Percentiles rank a stretch among this genome's conserved stretches.
These are phyloP conservation scores for Eptatretus atami DNA, from an alignment of 2,797 vertebrate species.

Conservation along the genomic window DNA sequence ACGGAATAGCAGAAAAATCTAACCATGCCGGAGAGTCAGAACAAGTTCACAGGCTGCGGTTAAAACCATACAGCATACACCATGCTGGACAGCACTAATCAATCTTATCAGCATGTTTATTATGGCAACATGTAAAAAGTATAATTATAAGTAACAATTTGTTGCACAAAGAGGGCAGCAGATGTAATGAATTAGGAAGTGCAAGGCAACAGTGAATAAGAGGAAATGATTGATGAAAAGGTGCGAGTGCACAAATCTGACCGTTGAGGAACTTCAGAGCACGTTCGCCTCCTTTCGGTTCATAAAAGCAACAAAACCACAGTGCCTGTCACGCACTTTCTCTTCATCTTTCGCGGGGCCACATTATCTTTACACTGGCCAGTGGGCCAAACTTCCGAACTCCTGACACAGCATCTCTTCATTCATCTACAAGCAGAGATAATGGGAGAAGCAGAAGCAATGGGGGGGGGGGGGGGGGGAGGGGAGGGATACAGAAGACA, in stretches of 20 bases:
- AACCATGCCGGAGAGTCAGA: too few species aligned
- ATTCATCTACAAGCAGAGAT: conserved; percentile 38
- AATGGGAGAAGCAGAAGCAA: neutral
- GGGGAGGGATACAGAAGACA: neutral
- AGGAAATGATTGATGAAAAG: too few species aligned
- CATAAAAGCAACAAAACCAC: conserved; percentile 98
- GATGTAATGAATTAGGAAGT: too few species aligned
- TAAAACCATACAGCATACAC: too few species aligned
- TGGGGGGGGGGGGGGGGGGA: neutral
- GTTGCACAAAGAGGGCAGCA: too few species aligned
- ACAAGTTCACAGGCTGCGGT: too few species aligned
- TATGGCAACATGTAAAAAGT: too few species aligned
- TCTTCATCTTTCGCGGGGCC: conserved; percentile 96
- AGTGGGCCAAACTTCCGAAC: conserved; percentile 82
- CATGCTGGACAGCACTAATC: too few species aligned
- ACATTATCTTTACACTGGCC: conserved; percentile 98
- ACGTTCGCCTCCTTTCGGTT: conserved; percentile 92
- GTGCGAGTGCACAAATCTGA: conserved; percentile 12
- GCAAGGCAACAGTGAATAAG: too few species aligned
- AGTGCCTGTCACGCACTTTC: conserved; percentile 84
- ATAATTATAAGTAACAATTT: too few species aligned
- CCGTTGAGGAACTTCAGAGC: conserved; percentile 88
- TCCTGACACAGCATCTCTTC: conserved; percentile 98
- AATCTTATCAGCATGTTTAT: too few species aligned
- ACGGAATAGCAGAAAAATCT: neutral